A percentile compares a stretch with the other conserved stretches of the same genome.
Evolutionary conservation across 1,140 invertebrate genomes (phyloP).

Genomic region (Marisa cornuarietis): DNA sequence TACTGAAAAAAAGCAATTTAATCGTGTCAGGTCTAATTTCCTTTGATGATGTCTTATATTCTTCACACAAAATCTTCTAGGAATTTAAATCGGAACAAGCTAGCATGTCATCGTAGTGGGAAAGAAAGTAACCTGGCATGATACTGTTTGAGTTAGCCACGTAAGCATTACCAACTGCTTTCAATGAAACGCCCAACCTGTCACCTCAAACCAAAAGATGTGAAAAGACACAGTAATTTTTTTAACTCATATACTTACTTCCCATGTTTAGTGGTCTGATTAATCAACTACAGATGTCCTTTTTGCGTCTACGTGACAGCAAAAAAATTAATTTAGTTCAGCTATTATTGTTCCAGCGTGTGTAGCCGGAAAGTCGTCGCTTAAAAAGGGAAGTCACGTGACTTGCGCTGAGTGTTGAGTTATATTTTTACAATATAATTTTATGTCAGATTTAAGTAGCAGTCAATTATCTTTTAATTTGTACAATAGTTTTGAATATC

Average conservation of each 20-base stretch:
- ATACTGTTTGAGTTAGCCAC: conserved; percentile 4
- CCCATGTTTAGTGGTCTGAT: conserved; percentile 10
- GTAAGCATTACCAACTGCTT: conserved; percentile 3
- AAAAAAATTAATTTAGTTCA: not conserved
- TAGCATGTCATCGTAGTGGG: too few species aligned
- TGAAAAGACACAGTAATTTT: not conserved
- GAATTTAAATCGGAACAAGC: too few species aligned
- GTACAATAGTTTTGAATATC: too few species aligned
- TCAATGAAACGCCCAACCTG: not conserved
- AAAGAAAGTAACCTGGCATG: too few species aligned
- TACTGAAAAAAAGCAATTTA: conserved; percentile 77
- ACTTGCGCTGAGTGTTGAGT: not conserved
- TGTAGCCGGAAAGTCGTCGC: conserved; percentile 1
- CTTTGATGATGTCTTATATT: too few species aligned
- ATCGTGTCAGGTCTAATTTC: too few species aligned
- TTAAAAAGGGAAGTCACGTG: conserved; percentile 6
- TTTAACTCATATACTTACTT: conserved; percentile 8
- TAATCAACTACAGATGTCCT: not conserved
- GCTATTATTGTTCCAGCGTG: not conserved
- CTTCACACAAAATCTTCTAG: too few species aligned
- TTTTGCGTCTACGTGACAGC: not conserved
- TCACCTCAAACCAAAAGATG: not conserved
- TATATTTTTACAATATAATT: too few species aligned
- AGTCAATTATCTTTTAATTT: too few species aligned
- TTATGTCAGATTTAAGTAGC: too few species aligned